Percentiles rank a stretch among this genome's conserved stretches.
Conservation (phyloP, 2,888 invertebrate genomes). For the Homarus gammarus region DNA sequence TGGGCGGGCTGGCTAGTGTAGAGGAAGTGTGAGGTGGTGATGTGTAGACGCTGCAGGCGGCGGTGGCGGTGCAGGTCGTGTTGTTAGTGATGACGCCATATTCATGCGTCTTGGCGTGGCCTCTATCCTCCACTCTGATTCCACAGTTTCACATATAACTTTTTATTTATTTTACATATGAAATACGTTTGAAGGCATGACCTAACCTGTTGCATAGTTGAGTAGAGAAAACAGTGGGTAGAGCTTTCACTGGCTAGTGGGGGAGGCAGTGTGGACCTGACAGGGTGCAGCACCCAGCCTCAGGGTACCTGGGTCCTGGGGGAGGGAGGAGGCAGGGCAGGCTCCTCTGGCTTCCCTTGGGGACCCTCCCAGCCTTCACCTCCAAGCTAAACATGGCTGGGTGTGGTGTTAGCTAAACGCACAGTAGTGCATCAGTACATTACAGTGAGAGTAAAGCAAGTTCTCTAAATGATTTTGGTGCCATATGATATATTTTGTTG, state of each 20-base stretch:
- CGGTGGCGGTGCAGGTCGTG: constrained; percentile 38
- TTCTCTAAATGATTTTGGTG: too few species aligned
- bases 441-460: too few species aligned
- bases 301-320: constrained; percentile 31
- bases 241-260: constrained; percentile 43
- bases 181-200: neutral
- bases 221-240: neutral
- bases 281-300: constrained; percentile 25
- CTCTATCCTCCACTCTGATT: neutral
- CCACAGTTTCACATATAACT: too few species aligned
- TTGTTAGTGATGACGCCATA: constrained; percentile 40
- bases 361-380: neutral
- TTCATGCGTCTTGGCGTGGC: constrained; percentile 29
- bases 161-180: neutral
- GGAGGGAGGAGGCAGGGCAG: constrained; percentile 36
- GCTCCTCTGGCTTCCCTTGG: neutral
- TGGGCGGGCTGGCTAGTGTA: neutral
- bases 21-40: constrained; percentile 20
- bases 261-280: constrained; percentile 31
- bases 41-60: constrained; percentile 60
- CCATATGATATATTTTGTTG: too few species aligned
- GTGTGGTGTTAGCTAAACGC: too few species aligned
- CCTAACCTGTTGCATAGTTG: constrained; percentile 54
- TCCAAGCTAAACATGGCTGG: too few species aligned
- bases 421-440: too few species aligned